Conservation (phyloP, 1,140 invertebrate species). For the Brachionus calyciflorus region DNA sequence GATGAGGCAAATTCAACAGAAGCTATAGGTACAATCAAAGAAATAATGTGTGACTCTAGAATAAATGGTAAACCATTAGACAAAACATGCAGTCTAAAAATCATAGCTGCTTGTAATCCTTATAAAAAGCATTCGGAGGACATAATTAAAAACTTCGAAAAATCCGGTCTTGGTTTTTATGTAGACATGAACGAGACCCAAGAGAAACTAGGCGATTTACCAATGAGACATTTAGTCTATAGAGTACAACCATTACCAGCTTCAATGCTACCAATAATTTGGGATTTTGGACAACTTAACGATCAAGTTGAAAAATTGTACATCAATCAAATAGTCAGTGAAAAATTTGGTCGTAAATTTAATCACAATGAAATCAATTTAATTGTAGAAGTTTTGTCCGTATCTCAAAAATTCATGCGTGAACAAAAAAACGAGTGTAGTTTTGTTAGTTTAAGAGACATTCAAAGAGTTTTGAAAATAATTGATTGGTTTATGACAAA, state of each 20-base stretch:
- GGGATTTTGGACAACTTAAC: constrained; percentile 57
- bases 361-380: constrained; percentile 35
- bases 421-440: constrained; percentile 56
- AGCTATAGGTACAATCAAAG: constrained; percentile 56
- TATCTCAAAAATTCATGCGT: constrained; percentile 56
- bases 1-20: constrained; percentile 59
- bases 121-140: constrained; percentile 56
- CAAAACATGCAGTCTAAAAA: constrained; percentile 51
- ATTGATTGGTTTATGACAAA: constrained; percentile 47
- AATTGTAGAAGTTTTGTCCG: constrained; percentile 50
- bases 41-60: constrained; percentile 56
- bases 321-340: constrained; percentile 50
- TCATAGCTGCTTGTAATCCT: constrained; percentile 57
- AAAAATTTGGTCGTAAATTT: not conserved
- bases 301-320: constrained; percentile 53
- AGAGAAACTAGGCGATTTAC: constrained; percentile 51
- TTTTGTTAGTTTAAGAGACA: constrained; percentile 58
- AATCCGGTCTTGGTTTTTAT: constrained; percentile 55
- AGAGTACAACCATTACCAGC: constrained; percentile 54
- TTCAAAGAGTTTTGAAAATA: constrained; percentile 51
- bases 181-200: constrained; percentile 53
- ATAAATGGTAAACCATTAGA: constrained; percentile 51
- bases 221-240: constrained; percentile 56
- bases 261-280: constrained; percentile 55
- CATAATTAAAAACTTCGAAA: constrained; percentile 53